Evolutionary conservation across 2,888 invertebrate species (phyloP), one percentile per base, ranked within the genome.

Genomic region (Metopia argyrocephala): DNA sequence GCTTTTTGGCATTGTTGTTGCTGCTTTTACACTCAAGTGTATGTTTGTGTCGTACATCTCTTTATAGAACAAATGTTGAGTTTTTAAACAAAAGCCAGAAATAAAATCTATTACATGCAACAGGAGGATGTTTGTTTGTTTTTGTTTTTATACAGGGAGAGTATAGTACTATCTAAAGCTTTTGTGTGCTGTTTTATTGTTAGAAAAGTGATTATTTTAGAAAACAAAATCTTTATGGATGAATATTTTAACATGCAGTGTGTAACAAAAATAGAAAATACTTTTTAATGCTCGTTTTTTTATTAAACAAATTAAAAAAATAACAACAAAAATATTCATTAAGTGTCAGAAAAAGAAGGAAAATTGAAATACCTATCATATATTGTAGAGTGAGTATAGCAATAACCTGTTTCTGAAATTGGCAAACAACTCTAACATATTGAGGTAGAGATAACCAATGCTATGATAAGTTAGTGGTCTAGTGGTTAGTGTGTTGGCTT

Each of bases 121-220:
- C 82, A 82, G 82, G 82, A 75, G 78, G 68, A 64, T 75, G 45
- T 68, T 65, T 45, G 21, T 20, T 38, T 38, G 38, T 38, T 38
- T 12, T 12, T 31, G 7, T 12, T 38, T 15, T 0, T 3, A 38
- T 15, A 31, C 9, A 31, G 31, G 12, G 31, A 31, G 31, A 31
- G 31, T 31, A 12, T 3, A 31, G 38, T 38, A 15, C n/a, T n/a
- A n/a, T n/a, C n/a, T 7, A 46, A 46, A 68, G 61, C 28, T 70
- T 76, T 69, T 54, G 28, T 0, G 52, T n/a, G 28, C 45, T 20
- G 23, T 38, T 62, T 62, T 20, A 3, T 25, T 45, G 28, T 23
- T 45, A 48, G 52, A 57, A n/a, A 38, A 38, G 38, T 15, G 38
- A 15, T 38, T 38, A 38, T 15, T 38, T 38, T 15, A 1, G 15